Base-by-base conservation (phyloP, 2,797 vertebrate genomes). In the Poeciliopsis paucimaculata region DNA sequence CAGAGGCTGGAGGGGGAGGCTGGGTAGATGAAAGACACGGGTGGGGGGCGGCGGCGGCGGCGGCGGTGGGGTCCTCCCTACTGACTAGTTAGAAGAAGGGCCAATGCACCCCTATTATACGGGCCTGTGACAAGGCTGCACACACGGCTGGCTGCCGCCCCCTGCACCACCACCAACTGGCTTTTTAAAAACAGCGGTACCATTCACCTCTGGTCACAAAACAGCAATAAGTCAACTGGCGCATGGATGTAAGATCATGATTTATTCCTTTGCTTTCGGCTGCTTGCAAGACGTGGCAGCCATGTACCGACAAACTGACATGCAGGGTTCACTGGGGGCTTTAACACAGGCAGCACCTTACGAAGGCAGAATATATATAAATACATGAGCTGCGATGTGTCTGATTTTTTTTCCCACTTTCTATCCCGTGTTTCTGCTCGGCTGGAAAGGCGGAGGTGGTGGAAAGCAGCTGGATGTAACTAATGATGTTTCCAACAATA, bases 61-160 rank as follows among this genome's bases (percentile, higher is more conserved):
- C 41, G 62, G 75, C 13, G 81, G 64, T 31, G 85, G 88, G 89
- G 91, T 88, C 96, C 94, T 96, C 98, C 97, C 97, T 96, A 94
- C 96, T 98, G 98, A 97, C 98, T 98, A 98, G 97, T 98, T 97
- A 98, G 95, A 95, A 93, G 93, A 95, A 91, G 96, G 95, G 94
- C 96, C 94, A 96, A 95, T 95, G 96, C 96, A 94, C 95, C 93
- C 96, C 97, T 95, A 97, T 98, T 97, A 97, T 94, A 96, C 96
- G 96, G 96, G 95, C 96, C 95, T 95, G 97, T 97, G 98, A 98
- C 98, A 98, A 97, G 97, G 94, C 96, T 95, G 95, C 96, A 97
- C 87, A 97, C 97, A 94, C 95, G 95, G 95, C 93, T 96, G 96
- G 95, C 93, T 95, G 95, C 92, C 86, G 78, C 90, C 91, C 89